phyloP scores from a whole-genome alignment of 2,113 vertebrate genomes.

The Ondatra zibethicus region DNA sequence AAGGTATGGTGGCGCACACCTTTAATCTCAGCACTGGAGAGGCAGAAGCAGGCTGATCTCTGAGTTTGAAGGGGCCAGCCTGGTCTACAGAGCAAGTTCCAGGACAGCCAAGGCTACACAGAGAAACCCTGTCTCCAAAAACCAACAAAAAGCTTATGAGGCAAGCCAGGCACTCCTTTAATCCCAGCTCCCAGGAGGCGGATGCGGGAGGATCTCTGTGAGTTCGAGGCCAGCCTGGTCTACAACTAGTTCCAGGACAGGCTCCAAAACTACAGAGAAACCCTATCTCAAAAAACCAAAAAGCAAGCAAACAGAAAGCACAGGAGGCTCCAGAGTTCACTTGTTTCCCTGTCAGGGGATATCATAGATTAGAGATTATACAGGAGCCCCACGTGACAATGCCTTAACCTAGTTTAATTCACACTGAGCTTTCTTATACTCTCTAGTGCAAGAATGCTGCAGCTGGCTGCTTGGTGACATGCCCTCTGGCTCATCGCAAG shows the following conservation, averaged over 20 bases:
- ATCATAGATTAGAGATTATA: not conserved
- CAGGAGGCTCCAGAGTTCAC: not conserved
- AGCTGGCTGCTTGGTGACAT: constrained; percentile 87
- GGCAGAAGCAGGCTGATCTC: not conserved
- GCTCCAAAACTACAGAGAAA: not conserved
- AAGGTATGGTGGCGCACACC: not conserved
- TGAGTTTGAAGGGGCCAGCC: not conserved
- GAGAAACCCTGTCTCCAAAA: not conserved
- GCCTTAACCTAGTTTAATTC: not conserved
- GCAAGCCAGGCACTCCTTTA: not conserved
- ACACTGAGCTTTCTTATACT: not conserved
- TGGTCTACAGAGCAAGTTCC: not conserved
- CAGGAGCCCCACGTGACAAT: not conserved
- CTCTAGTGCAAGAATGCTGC: constrained; percentile 89
- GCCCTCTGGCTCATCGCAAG: constrained; percentile 87
- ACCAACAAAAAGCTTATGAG: not conserved
- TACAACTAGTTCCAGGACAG: not conserved
- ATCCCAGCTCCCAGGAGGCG: not conserved
- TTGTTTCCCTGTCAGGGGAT: not conserved
- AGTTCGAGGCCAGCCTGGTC: not conserved
- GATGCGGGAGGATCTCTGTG: not conserved
- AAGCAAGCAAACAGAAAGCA: not conserved
- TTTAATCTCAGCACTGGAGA: not conserved
- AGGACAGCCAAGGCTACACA: not conserved
- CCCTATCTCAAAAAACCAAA: not conserved